phyloP scores from a whole-genome alignment of 2,888 invertebrate genomes.

The Oegoconia quadripuncta region DNA sequence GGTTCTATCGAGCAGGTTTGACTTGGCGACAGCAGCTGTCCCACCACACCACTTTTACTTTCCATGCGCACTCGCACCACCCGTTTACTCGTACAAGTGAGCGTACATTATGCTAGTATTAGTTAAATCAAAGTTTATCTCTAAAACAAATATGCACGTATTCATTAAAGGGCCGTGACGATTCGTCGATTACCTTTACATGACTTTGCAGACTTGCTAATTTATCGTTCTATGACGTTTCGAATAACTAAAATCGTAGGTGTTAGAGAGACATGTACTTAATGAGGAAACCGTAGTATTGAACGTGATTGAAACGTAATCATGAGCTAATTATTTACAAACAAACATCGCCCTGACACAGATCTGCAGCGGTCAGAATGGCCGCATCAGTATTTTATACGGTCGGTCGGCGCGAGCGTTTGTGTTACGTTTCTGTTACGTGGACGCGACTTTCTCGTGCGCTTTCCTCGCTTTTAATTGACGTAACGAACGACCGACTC shows the following conservation, averaged over 20 bases:
- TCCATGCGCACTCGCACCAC: constrained; percentile 49
- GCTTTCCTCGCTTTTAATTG: constrained; percentile 75
- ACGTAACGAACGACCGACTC: constrained; percentile 73
- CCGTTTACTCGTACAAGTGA: constrained; percentile 6
- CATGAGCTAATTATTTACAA: constrained; percentile 57
- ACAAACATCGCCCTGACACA: constrained; percentile 69
- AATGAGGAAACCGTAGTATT: constrained; percentile 2
- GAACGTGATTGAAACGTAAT: constrained; percentile 42
- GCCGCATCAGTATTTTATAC: constrained; percentile 39
- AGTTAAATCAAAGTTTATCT: not conserved
- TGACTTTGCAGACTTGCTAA: not conserved
- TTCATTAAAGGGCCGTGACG: not conserved
- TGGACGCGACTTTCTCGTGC: constrained; percentile 43
- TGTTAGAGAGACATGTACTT: constrained; percentile 2
- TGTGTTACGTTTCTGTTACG: too few relatives aligned
- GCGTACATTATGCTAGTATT: too few relatives aligned
- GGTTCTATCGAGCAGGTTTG: constrained; percentile 23
- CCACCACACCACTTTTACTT: constrained; percentile 68
- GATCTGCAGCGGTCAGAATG: constrained; percentile 36
- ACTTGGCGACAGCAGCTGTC: constrained; percentile 45
- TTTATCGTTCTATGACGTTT: not conserved
- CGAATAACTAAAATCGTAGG: not conserved
- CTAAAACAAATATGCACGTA: not conserved
- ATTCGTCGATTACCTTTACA: not conserved
- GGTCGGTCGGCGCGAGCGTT: constrained; percentile 36